phyloP scores from a whole-genome alignment of 1,140 invertebrate species.

The Brachionus asplanchnoidis region DNA sequence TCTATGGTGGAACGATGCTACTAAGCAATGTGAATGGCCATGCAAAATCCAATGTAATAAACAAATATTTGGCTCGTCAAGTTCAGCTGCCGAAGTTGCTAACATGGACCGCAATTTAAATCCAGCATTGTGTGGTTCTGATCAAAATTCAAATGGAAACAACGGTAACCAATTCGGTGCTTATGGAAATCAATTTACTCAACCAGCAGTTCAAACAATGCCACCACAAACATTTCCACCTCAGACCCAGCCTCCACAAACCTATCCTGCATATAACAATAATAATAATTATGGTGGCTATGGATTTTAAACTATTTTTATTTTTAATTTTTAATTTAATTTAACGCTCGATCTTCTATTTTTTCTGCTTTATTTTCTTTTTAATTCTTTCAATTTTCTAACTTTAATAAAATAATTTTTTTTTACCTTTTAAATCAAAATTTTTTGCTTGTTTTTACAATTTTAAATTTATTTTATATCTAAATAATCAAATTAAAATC shows the following conservation, averaged over 20 bases:
- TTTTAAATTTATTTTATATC: too few species aligned
- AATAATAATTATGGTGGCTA: slow-evolving; percentile 36
- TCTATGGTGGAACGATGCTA: slow-evolving; percentile 40
- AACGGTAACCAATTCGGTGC: neutral
- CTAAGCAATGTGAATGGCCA: slow-evolving; percentile 39
- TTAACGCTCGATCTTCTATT: too few species aligned
- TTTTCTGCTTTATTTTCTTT: too few species aligned
- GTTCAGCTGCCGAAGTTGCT: neutral
- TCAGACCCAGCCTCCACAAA: neutral
- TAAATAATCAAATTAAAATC: too few species aligned
- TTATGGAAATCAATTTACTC: slow-evolving; percentile 10
- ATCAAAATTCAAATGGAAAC: neutral
- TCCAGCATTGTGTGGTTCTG: neutral
- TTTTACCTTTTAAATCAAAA: too few species aligned
- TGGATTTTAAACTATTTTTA: neutral
- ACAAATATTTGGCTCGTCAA: neutral
- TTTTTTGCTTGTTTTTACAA: too few species aligned
- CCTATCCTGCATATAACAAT: neutral
- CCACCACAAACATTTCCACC: neutral
- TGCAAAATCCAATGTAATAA: slow-evolving; percentile 29
- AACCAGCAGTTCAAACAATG: neutral
- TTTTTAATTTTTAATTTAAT: too few species aligned
- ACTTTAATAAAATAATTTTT: too few species aligned
- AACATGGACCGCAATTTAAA: neutral
- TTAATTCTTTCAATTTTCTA: too few species aligned